These are phyloP conservation scores for Leptonema lineaticorne DNA, from an alignment of 1,140 invertebrate genomes.

Conservation along the genomic window DNA sequence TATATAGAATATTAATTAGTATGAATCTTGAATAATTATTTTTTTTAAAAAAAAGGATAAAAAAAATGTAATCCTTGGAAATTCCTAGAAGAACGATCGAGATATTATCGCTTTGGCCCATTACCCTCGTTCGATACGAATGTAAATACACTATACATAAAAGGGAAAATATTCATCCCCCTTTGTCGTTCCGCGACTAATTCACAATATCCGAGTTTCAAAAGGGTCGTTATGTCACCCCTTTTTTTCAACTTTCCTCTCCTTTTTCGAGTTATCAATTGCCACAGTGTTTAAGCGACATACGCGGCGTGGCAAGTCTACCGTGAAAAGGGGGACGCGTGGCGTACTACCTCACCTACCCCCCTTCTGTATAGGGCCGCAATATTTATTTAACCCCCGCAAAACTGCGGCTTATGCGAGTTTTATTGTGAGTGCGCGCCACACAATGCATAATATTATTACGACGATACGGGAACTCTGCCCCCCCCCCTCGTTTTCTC, in stretches of 20 bases:
- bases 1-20: no score
- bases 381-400: conserved; percentile 35
- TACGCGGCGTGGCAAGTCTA: conserved; percentile 30
- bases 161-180: conserved; percentile 4
- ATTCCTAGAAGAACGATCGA: no score
- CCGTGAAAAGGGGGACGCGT: conserved; percentile 21
- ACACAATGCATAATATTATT: conserved; percentile 34
- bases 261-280: conserved; percentile 39
- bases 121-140: not conserved
- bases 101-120: not conserved
- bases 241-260: conserved; percentile 12
- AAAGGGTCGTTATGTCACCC: conserved; percentile 41
- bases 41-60: no score
- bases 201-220: conserved; percentile 40
- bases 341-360: not conserved
- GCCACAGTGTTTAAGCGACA: conserved; percentile 41
- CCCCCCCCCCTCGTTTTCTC: no score
- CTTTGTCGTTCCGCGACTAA: conserved; percentile 32
- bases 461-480: not conserved
- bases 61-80: no score
- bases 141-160: no score
- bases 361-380: not conserved
- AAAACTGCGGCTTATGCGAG: conserved; percentile 35
- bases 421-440: conserved; percentile 24
- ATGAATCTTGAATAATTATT: no score